Conservation (phyloP, 1,140 invertebrate genomes). For the Calosoma granatense region DNA sequence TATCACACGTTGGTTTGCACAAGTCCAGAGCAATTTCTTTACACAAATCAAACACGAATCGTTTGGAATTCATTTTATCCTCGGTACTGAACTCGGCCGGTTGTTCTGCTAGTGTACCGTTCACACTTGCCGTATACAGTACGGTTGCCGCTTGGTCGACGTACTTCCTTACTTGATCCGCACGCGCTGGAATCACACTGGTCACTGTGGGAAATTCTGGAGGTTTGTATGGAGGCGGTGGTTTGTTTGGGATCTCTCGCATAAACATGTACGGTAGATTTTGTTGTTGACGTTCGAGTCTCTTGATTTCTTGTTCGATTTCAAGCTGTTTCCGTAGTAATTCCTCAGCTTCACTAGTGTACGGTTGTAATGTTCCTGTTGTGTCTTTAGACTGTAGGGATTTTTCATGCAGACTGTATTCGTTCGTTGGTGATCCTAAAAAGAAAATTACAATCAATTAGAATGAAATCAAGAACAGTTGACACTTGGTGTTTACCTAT, state of each 20-base stretch:
- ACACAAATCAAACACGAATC: constrained; percentile 54
- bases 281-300: constrained; percentile 44
- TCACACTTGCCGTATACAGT: constrained; percentile 36
- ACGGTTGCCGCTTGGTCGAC: constrained; percentile 36
- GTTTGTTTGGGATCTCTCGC: constrained; percentile 59
- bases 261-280: constrained; percentile 46
- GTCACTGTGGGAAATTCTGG: constrained; percentile 30
- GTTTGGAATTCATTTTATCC: constrained; percentile 28
- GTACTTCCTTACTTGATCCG: constrained; percentile 38
- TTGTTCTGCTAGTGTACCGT: constrained; percentile 26
- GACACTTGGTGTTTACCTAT: constrained; percentile 18
- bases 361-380: background rate
- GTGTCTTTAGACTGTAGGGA: no score
- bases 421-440: constrained; percentile 15
- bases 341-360: constrained; percentile 30
- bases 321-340: constrained; percentile 40
- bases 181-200: constrained; percentile 35
- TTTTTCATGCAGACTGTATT: background rate
- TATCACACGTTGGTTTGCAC: constrained; percentile 27
- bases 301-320: constrained; percentile 51
- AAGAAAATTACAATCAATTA: constrained; percentile 12
- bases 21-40: constrained; percentile 48
- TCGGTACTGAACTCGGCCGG: background rate
- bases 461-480: constrained; percentile 5
- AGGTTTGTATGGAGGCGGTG: constrained; percentile 59